Base-by-base conservation (phyloP, 1,140 invertebrate species). In the Drosophila micromelanica region DNA sequence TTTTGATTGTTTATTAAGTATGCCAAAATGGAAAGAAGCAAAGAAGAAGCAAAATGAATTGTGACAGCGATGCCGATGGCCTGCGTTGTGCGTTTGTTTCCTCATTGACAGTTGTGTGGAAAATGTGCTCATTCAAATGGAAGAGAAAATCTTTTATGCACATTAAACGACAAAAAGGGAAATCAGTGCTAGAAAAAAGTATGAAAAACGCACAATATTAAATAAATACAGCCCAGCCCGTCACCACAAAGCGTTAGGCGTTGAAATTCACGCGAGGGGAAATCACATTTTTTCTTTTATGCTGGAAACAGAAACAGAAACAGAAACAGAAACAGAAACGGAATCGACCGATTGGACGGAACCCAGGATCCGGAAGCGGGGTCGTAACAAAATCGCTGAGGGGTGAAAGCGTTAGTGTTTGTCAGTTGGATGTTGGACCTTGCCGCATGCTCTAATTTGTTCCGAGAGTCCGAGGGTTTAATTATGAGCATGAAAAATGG, bases 151-250 rank as follows among this genome's bases (percentile, higher is more conserved):
- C 85, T 90, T 90, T 90, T 90, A 90, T 90, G 85, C 80, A 80
- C 85, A 89, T 89, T 90, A 89, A 89, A 52, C 85, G 85, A 84
- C 85, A 85, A 90, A 90, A 86, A 84, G 86, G 85, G 85, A 90
- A 90, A 90, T 90, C 85, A 90, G 74, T 90, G 78, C 74, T 76
- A 67, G 71, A 27, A 78, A 81, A 84, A 80, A 80, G 78, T 90
- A 85, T 78, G 69, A 79, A 84, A 89, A 89, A 90, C 56, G 62
- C 64, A 78, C 85, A 84, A 89, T 89, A 89, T 89, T 89, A 89
- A 89, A 89, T 89, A 89, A 89, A 89, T 89, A 89, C 79, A 61
- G 60, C 54, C 46, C 55, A 37, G 42, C 35, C 57, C 56, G 81
- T 73, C 72, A 90, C 84, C 84, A 90, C 84, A 89, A 89, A 89